Conservation (phyloP, 2,113 vertebrate species). For the Phyllostomus hastatus region DNA sequence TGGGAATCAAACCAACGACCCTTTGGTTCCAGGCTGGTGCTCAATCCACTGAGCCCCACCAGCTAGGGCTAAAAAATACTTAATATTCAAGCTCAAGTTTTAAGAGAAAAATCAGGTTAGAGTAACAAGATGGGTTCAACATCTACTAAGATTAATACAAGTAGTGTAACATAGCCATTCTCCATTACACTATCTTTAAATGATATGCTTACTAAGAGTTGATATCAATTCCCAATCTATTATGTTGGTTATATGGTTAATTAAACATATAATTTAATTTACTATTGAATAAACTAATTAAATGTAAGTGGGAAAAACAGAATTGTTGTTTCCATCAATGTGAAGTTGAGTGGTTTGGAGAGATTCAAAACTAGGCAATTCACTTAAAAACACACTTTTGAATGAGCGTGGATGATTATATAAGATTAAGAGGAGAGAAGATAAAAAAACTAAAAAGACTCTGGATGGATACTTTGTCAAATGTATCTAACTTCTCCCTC, state of each 20-base stretch:
- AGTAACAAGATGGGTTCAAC: too few relatives aligned
- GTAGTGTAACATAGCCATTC: too few relatives aligned
- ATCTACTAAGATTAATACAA: too few relatives aligned
- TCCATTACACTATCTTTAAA: background rate
- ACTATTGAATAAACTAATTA: background rate
- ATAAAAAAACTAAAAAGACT: background rate
- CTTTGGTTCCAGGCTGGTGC: too few relatives aligned
- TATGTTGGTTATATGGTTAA: background rate
- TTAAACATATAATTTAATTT: background rate
- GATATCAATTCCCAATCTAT: background rate
- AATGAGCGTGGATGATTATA: background rate
- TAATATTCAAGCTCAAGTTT: too few relatives aligned
- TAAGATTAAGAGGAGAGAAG: background rate
- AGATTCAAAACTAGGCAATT: background rate
- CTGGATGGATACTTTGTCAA: background rate
- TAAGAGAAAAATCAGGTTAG: too few relatives aligned
- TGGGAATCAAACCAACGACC: too few relatives aligned
- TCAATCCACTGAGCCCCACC: too few relatives aligned
- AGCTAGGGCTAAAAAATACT: too few relatives aligned
- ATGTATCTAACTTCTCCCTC: background rate
- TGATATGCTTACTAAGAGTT: background rate
- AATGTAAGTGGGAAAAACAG: background rate
- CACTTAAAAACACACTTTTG: background rate
- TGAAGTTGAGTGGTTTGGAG: background rate
- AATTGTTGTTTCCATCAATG: background rate